Evolutionary conservation across 2,797 vertebrate genomes (phyloP).

Genomic region (Pelochelys cantorii): DNA sequence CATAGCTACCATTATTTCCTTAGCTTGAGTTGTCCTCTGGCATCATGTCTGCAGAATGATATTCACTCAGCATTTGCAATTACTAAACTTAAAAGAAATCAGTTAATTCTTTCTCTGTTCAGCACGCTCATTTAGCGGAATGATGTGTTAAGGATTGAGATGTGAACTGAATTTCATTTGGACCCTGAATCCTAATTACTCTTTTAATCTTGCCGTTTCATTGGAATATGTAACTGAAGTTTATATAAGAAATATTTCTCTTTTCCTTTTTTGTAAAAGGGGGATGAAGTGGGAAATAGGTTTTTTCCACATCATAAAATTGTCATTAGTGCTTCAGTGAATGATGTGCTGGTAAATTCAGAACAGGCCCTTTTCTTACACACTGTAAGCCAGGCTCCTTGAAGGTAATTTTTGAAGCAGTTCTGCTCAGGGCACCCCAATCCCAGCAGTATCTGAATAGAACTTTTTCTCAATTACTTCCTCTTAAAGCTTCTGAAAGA

Average conservation of each 20-base stretch:
- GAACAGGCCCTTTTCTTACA: not conserved
- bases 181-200: slow-evolving; percentile 56
- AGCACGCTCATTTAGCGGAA: slow-evolving; percentile 59
- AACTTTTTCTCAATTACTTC: slow-evolving; percentile 12
- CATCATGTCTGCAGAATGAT: slow-evolving; percentile 69
- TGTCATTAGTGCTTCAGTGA: slow-evolving; percentile 17
- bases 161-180: slow-evolving; percentile 52
- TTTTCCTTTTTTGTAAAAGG: slow-evolving; percentile 9
- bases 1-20: slow-evolving; percentile 60
- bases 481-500: not conserved
- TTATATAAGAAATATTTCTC: slow-evolving; percentile 49
- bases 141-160: slow-evolving; percentile 49
- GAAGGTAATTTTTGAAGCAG: slow-evolving; percentile 32
- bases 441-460: not conserved
- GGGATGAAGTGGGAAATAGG: not conserved
- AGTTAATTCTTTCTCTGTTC: slow-evolving; percentile 68
- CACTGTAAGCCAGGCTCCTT: not conserved
- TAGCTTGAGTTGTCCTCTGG: slow-evolving; percentile 74
- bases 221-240: slow-evolving; percentile 29
- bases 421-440: not conserved
- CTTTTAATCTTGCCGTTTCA: slow-evolving; percentile 50
- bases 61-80: slow-evolving; percentile 76
- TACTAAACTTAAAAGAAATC: slow-evolving; percentile 72
- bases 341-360: slow-evolving; percentile 29
- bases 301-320: slow-evolving; percentile 40